Conservation (phyloP, 2,888 invertebrate genomes). For the Aphodius sticticus region DNA sequence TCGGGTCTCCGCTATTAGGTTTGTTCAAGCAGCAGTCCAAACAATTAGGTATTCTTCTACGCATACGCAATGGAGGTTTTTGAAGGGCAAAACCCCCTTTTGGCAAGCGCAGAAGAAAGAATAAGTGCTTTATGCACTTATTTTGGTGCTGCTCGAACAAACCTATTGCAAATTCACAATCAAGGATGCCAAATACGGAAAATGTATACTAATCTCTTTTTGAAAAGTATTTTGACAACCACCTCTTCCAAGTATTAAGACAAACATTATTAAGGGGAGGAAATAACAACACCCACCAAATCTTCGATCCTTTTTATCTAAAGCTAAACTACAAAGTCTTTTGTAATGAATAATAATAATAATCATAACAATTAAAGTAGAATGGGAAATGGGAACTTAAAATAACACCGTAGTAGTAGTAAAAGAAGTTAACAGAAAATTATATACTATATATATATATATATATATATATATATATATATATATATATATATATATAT, state of each 20-base stretch:
- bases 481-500: no score
- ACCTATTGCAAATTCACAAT: no score
- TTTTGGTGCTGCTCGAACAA: no score
- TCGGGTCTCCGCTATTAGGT: no score
- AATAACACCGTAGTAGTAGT: not conserved
- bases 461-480: slow-evolving; percentile 47
- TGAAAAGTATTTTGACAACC: not conserved
- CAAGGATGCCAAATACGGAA: no score
- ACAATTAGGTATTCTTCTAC: no score
- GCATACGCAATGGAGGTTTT: no score
- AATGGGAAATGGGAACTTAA: not conserved
- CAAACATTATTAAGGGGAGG: not conserved
- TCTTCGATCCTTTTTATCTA: not conserved
- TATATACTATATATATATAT: not conserved
- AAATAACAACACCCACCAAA: slow-evolving; percentile 1
- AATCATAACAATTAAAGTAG: not conserved
- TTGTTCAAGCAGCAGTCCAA: no score
- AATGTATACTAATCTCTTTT: no score
- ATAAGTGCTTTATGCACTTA: no score
- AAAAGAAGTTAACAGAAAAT: slow-evolving; percentile 4
- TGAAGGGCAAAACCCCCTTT: no score
- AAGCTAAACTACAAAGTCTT: not conserved
- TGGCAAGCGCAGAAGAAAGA: no score
- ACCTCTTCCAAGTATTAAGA: not conserved
- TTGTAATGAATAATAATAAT: not conserved